Evolutionary conservation across 2,888 invertebrate genomes (phyloP), one percentile per base, ranked within the genome.

Genomic region (Apamea monoglypha): DNA sequence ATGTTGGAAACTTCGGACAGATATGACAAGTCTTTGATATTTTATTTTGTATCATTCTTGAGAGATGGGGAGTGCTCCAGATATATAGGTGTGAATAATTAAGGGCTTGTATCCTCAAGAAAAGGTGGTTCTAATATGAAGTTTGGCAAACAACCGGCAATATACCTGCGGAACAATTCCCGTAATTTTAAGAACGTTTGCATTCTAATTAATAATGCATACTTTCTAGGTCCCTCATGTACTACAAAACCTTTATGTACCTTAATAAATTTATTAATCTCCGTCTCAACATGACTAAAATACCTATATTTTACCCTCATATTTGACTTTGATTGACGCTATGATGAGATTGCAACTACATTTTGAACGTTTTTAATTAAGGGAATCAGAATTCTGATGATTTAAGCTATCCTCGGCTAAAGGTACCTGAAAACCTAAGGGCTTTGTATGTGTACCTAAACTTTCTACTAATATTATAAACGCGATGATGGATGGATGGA

Each of bases 1-100:
- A 84, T 69, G 70, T 73, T 36, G 12, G 12, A 74, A 70, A 79
- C 68, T 85, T 83, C 32, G 16, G 67, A 83, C 76, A 61, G 50
- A 69, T 76, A 66, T 78, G 85, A 56, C 25, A 50, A 73, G 25
- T n/a, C 64, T 64, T 36, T 21, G 32, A 36, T 5, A 25, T 66
- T 66, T 36, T 14, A 25, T 25, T 36, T 25, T 66, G 14, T 25
- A 25, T 25, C 2, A 14, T 36, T 25, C 36, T 36, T 66, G 25
- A 36, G 64, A 64, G 32, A 10, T 18, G 16, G 5, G 29, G 7
- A 29, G 29, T 29, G 29, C 16, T 61, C 16, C 1, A 61, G 61
- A 61, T 18, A 7, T 0, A 7, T 16, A 61, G 2, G 1, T 29
- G 44, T 8, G 10, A 29, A 29, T 59, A 29, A 29, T 59, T n/a